Conservation (phyloP, 2,888 invertebrate species). For the Melinaea marsaeus region DNA sequence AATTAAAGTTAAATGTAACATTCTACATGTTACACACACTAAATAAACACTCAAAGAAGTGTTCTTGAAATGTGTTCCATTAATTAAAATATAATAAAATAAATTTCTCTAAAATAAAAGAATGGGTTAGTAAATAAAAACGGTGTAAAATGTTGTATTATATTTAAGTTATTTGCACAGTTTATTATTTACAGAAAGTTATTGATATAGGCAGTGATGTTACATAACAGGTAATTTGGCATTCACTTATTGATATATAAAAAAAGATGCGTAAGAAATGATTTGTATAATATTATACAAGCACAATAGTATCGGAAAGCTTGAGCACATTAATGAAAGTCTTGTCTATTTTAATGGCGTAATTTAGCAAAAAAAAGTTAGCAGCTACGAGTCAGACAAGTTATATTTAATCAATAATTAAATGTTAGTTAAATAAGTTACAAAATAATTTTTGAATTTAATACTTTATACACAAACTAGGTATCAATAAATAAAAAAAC, state of each 20-base stretch:
- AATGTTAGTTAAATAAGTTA: not conserved
- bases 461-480: not conserved
- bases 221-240: conserved; percentile 21
- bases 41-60: too few species aligned
- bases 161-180: conserved; percentile 16
- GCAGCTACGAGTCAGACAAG: not conserved
- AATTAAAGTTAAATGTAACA: too few species aligned
- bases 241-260: conserved; percentile 15
- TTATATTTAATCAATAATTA: not conserved
- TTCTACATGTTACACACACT: too few species aligned
- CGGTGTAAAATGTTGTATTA: not conserved
- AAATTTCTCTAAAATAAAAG: too few species aligned
- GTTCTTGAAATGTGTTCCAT: too few species aligned
- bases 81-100: too few species aligned
- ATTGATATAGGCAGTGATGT: conserved; percentile 27
- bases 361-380: conserved; percentile 15
- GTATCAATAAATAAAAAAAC: too few species aligned
- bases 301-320: not conserved
- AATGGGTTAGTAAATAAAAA: not conserved
- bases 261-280: conserved; percentile 2
- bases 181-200: conserved; percentile 29
- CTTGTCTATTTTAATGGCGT: conserved; percentile 8
- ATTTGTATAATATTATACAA: conserved; percentile 2
- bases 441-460: not conserved
- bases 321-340: conserved; percentile 5